These are phyloP conservation scores for Notocelia uddmanniana DNA, from an alignment of 2,888 invertebrate species.

Conservation along the genomic window DNA sequence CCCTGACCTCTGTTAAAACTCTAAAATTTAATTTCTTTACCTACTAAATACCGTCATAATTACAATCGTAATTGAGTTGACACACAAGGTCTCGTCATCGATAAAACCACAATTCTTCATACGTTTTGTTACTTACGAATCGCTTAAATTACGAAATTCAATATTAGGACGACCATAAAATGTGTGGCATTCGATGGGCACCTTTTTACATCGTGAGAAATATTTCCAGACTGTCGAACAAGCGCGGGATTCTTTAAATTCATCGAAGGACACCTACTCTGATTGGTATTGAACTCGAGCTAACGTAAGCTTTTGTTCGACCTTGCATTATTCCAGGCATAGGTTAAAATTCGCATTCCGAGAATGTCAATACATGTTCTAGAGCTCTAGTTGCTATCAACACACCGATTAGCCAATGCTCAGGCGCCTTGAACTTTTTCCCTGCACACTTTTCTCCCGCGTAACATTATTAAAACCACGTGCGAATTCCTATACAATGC, in stretches of 20 bases:
- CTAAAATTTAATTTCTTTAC: constrained; percentile 22
- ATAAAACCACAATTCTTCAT: constrained; percentile 58
- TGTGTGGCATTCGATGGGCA: constrained; percentile 71
- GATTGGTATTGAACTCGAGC: constrained; percentile 53
- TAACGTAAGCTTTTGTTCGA: constrained; percentile 54
- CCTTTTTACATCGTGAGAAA: constrained; percentile 71
- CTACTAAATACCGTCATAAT: constrained; percentile 25
- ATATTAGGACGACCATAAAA: constrained; percentile 73
- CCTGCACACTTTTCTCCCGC: constrained; percentile 27
- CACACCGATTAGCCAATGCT: constrained; percentile 31
- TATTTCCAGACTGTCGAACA: constrained; percentile 66
- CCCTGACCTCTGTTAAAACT: constrained; percentile 26
- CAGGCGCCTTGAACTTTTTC: constrained; percentile 44
- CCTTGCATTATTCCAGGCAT: constrained; percentile 51
- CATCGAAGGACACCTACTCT: constrained; percentile 62
- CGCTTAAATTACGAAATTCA: constrained; percentile 73
- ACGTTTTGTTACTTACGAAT: constrained; percentile 58
- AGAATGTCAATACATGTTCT: constrained; percentile 29
- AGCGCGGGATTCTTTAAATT: constrained; percentile 69
- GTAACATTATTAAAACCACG: constrained; percentile 54
- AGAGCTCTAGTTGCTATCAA: constrained; percentile 19
- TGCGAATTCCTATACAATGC: constrained; percentile 60
- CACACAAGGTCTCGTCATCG: constrained; percentile 61
- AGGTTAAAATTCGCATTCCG: constrained; percentile 36
- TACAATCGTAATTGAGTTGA: constrained; percentile 51